Percentiles rank a stretch among this genome's conserved stretches.
Conservation (phyloP, 2,888 invertebrate genomes). For the Apamea anceps region DNA sequence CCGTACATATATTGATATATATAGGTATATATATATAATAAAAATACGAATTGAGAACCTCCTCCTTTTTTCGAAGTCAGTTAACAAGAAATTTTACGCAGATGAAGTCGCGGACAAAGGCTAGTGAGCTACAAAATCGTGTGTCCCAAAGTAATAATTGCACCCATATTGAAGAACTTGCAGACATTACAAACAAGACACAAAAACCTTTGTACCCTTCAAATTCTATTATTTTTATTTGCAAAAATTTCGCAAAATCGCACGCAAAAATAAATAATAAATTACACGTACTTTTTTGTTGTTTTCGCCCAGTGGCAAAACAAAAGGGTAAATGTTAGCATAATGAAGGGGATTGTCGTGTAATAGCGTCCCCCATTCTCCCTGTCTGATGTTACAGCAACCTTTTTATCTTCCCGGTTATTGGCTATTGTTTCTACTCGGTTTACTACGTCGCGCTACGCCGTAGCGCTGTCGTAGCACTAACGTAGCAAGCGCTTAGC, state of each 20-base stretch:
- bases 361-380: conserved; percentile 47
- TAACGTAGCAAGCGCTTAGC: conserved; percentile 36
- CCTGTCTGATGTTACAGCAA: conserved; percentile 36
- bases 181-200: neutral
- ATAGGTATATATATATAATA: too few relatives aligned
- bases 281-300: conserved; percentile 53
- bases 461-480: conserved; percentile 62
- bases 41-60: too few relatives aligned
- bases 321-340: conserved; percentile 52
- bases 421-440: conserved; percentile 59
- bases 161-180: neutral
- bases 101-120: too few relatives aligned
- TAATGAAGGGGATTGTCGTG: conserved; percentile 53
- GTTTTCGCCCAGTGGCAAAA: conserved; percentile 57
- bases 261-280: conserved; percentile 40
- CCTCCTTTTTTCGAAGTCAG: too few relatives aligned
- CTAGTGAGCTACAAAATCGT: neutral
- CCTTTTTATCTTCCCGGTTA: conserved; percentile 58
- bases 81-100: neutral
- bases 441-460: conserved; percentile 63
- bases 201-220: conserved; percentile 8
- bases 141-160: neutral
- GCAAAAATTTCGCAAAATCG: conserved; percentile 14
- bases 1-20: too few relatives aligned
- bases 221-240: conserved; percentile 27